These are phyloP conservation scores for Dascillus cervinus DNA, from an alignment of 2,888 invertebrate species.

Conservation along the genomic window DNA sequence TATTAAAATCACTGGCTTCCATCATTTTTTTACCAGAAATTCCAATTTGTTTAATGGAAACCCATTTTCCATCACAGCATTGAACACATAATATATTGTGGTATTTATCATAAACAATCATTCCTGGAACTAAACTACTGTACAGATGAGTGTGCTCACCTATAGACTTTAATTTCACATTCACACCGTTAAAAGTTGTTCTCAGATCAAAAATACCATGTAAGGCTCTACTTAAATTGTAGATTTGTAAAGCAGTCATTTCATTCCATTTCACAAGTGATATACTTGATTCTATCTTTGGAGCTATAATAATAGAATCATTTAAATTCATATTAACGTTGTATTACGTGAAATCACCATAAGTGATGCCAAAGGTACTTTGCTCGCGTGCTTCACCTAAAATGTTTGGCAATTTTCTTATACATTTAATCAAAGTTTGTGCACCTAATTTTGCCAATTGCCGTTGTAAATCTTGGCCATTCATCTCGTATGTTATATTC, in stretches of 20 bases:
- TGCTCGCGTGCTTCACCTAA: slow-evolving; percentile 55
- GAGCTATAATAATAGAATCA: too few species aligned
- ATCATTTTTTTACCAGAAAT: slow-evolving; percentile 64
- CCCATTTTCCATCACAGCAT: slow-evolving; percentile 57
- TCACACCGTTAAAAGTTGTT: slow-evolving; percentile 53
- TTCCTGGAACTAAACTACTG: slow-evolving; percentile 44
- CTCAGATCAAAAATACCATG: slow-evolving; percentile 54
- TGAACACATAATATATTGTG: slow-evolving; percentile 53
- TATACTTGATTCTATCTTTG: slow-evolving; percentile 57
- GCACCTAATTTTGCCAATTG: slow-evolving; percentile 63
- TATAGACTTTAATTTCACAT: slow-evolving; percentile 54
- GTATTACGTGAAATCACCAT: slow-evolving; percentile 63
- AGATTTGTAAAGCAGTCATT: slow-evolving; percentile 56
- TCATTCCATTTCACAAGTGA: slow-evolving; percentile 59
- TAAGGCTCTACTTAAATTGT: slow-evolving; percentile 64
- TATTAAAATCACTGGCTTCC: slow-evolving; percentile 74
- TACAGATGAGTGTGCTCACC: slow-evolving; percentile 18
- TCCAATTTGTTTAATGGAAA: slow-evolving; percentile 58
- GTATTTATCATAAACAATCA: slow-evolving; percentile 51
- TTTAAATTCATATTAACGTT: too few species aligned
- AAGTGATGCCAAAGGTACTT: slow-evolving; percentile 52
- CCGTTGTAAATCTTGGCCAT: slow-evolving; percentile 57
- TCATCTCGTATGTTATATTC: slow-evolving; percentile 49
- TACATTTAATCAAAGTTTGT: slow-evolving; percentile 53
- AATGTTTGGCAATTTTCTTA: slow-evolving; percentile 52